Base-by-base conservation (phyloP, 1,140 invertebrate species). In the Pachypeltis micranthus region DNA sequence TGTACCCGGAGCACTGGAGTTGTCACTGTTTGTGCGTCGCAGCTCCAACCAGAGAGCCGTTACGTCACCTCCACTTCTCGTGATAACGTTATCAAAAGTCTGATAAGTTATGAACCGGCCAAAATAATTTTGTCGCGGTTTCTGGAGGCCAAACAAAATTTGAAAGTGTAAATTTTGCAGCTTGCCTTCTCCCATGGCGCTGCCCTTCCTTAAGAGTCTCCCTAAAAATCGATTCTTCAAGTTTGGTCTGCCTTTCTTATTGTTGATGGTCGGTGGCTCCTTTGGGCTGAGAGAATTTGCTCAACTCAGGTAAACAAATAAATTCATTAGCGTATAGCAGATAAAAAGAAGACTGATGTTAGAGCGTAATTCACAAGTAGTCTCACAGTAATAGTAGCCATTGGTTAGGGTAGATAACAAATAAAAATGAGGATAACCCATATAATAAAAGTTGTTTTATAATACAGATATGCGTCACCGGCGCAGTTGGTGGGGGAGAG, bases 271-370 rank as follows among this genome's bases (percentile, higher is more conserved):
- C 51, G 83, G 81, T 44, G 85, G 83, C 62, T 86, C 85, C 0
- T 83, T 86, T 72, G 83, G 81, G 16, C 70, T 88, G n/a, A 78
- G 74, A 70, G 80, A 87, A 76, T 87, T 87, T 75, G 75, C 85
- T 4, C 75, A 79, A 69, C 67, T 88, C 62, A 81, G 83, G 84
- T 86, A 76, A 64, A 1, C 10, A 1, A 28, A 10, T 51, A 25
- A 44, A 60, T 29, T 25, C 28, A 12, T 23, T 2, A 59, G 25
- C 12, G 2, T 21, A 29, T 56, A 29, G 31, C 26, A 62, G 16
- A 62, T 65, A n/a, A n/a, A 10, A 10, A n/a, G 34, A n/a, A 7
- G 34, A 39, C n/a, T 39, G 7, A 10, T 39, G 7, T 39, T n/a
- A n/a, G 7, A n/a, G 7, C n/a, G 34, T 10, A 39, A 7, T n/a